Evolutionary conservation across 1,140 invertebrate genomes (phyloP), one percentile per base, ranked within the genome.

Genomic region (Megathymus violae): DNA sequence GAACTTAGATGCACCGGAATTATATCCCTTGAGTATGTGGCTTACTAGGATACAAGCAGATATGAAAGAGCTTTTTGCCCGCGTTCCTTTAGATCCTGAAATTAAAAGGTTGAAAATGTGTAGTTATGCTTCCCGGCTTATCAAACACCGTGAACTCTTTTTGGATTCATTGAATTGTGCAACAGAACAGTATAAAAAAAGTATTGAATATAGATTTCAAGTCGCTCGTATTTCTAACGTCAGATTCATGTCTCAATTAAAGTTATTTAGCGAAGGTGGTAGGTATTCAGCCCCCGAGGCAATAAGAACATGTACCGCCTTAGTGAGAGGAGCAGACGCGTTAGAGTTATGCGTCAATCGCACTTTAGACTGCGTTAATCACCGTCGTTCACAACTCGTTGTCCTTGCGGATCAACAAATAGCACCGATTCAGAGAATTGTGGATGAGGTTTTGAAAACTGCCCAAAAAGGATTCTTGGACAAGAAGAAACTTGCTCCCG

Each of bases 261-360:
- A 77, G 44, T 59, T 89, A 44, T 80, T 82, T 17, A 52, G 44
- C 48, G 82, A 89, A 74, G 84, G 80, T 22, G 85, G 85, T 10
- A 69, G 22, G 1, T 88, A 82, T 65, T 54, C 83, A 1, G 68
- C 77, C 1, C 7, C 46, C 1, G 87, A 89, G 54, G 79, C 80
- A 4, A 17, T 58, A 0, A 84, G 72, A 46, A 58, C 80, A 0
- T 74, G 64, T 60, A 25, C 60, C 6, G 63, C 68, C 3, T 48
- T 87, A 14, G 59, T 77, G 4, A 82, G 69, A 59, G 74, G 56
- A 0, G 62, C 74, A n/a, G 82, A 84, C n/a, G 56, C 71, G 1
- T 47, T 88, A 19, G 83, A 88, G 31, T 1, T 19, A n/a, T 80
- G 80, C 52, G 38, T 67, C 0, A 41, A 17, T 25, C 65, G 65